phyloP scores from a whole-genome alignment of 2,888 invertebrate species.

The Drosophila mercatorum region DNA sequence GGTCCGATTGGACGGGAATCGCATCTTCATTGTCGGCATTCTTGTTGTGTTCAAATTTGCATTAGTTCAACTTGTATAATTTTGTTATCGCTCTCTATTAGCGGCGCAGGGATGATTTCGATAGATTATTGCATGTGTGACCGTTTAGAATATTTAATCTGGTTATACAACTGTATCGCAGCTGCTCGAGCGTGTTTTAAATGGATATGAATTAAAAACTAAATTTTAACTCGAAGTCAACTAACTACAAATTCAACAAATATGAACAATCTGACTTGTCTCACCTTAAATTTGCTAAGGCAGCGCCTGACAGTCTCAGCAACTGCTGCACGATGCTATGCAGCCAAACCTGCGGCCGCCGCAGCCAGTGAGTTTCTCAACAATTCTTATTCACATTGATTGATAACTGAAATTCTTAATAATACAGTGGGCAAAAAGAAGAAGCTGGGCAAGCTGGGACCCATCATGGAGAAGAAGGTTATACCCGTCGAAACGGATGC shows the following conservation, averaged over 20 bases:
- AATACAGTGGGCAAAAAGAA: slow-evolving; percentile 86
- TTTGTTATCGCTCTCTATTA: slow-evolving; percentile 31
- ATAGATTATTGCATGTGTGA: slow-evolving; percentile 37
- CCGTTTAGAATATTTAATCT: slow-evolving; percentile 21
- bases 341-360: slow-evolving; percentile 65
- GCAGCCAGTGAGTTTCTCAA: slow-evolving; percentile 54
- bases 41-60: neutral
- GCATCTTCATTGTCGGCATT: slow-evolving; percentile 57
- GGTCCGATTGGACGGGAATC: slow-evolving; percentile 85
- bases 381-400: neutral
- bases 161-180: slow-evolving; percentile 56
- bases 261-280: slow-evolving; percentile 51
- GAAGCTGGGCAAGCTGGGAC: slow-evolving; percentile 87
- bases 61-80: slow-evolving; percentile 50
- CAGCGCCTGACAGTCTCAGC: slow-evolving; percentile 35
- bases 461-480: slow-evolving; percentile 88
- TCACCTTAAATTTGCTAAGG: slow-evolving; percentile 43
- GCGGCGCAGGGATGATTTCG: slow-evolving; percentile 47
- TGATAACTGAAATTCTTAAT: neutral
- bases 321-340: slow-evolving; percentile 54
- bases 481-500: slow-evolving; percentile 95
- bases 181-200: slow-evolving; percentile 15
- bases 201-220: slow-evolving; percentile 18
- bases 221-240: slow-evolving; percentile 5
- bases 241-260: neutral